phyloP scores from a whole-genome alignment of 2,888 invertebrate species.

The Chalcosyrphus nemorum region DNA sequence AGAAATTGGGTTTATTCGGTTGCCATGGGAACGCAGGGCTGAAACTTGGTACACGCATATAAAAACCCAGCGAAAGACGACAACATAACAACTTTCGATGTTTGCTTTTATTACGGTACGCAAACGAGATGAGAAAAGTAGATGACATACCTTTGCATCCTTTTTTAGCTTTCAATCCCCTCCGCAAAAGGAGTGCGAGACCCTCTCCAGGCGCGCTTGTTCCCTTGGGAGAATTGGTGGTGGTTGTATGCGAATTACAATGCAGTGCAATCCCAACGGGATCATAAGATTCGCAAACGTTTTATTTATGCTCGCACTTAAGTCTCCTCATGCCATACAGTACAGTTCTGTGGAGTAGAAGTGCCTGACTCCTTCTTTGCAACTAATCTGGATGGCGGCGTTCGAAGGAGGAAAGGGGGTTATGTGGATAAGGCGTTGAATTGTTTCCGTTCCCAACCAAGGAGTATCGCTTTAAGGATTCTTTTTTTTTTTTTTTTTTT shows the following conservation, averaged over 20 bases:
- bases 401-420: neutral
- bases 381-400: neutral
- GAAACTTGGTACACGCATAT: conserved; percentile 14
- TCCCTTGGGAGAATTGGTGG: conserved; percentile 19
- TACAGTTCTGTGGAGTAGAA: neutral
- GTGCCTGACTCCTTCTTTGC: neutral
- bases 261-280: conserved; percentile 63
- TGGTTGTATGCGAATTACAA: conserved; percentile 48
- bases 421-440: conserved; percentile 29
- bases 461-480: conserved; percentile 32
- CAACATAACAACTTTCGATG: conserved; percentile 39
- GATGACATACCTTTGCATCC: conserved; percentile 50
- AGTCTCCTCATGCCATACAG: neutral
- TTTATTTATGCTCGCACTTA: conserved; percentile 65
- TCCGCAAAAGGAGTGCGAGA: neutral
- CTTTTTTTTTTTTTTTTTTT: no score
- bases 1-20: conserved; percentile 34
- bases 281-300: conserved; percentile 69
- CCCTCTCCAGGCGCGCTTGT: neutral
- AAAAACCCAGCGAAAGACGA: conserved; percentile 3
- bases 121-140: conserved; percentile 50
- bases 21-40: neutral
- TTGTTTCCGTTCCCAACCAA: conserved; percentile 14
- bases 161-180: neutral
- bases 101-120: conserved; percentile 62